Conservation (phyloP, 1,140 invertebrate genomes). For the Stegodyphus mimosarum region DNA sequence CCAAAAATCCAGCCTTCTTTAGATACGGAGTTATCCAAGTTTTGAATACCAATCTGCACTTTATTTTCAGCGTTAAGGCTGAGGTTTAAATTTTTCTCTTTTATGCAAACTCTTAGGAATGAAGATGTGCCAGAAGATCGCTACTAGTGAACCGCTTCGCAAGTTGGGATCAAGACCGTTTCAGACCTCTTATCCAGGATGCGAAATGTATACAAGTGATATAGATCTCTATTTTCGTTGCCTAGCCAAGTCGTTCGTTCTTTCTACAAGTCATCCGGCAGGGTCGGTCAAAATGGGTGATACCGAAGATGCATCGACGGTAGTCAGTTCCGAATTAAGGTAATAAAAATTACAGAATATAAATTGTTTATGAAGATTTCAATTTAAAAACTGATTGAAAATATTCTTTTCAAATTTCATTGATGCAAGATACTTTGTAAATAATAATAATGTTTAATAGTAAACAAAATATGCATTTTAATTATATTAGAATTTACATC, state of each 20-base stretch:
- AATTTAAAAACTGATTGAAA: too few relatives aligned
- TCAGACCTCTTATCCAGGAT: constrained; percentile 67
- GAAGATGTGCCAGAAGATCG: constrained; percentile 58
- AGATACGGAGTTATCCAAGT: too few relatives aligned
- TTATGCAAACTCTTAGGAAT: constrained; percentile 28
- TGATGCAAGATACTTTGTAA: too few relatives aligned
- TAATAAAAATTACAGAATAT: not conserved
- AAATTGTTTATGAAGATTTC: too few relatives aligned
- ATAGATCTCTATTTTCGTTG: constrained; percentile 68
- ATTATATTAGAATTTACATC: too few relatives aligned
- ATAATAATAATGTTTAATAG: too few relatives aligned
- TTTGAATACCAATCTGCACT: too few relatives aligned
- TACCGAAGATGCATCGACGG: not conserved
- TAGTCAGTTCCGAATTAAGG: constrained; percentile 25
- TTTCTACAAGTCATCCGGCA: constrained; percentile 72
- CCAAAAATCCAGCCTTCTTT: too few relatives aligned
- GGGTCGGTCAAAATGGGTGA: constrained; percentile 46
- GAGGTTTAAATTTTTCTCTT: too few relatives aligned
- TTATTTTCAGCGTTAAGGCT: too few relatives aligned
- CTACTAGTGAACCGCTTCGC: constrained; percentile 10
- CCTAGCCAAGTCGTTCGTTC: constrained; percentile 65
- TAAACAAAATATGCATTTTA: too few relatives aligned
- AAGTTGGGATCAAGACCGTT: constrained; percentile 45
- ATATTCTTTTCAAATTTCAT: too few relatives aligned
- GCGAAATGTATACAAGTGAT: constrained; percentile 50